These are phyloP conservation scores for Erythrocercus mccallii DNA, from an alignment of 2,113 vertebrate species.

Conservation along the genomic window DNA sequence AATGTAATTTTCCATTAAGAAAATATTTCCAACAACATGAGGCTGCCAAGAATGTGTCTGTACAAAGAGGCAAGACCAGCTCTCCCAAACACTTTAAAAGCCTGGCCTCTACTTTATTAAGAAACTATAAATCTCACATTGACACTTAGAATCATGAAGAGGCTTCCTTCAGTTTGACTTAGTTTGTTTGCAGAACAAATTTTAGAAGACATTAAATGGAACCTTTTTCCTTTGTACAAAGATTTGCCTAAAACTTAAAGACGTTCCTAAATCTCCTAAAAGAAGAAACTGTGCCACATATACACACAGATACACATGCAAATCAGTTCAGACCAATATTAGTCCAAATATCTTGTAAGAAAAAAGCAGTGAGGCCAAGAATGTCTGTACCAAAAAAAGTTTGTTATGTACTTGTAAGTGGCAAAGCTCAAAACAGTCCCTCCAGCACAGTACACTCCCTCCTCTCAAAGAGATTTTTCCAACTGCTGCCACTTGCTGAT, in stretches of 20 bases:
- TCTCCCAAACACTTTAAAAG: neutral
- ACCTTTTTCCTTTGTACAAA: neutral
- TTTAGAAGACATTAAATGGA: neutral
- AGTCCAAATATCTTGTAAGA: neutral
- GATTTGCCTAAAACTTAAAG: neutral
- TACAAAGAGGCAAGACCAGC: neutral
- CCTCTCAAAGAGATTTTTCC: neutral
- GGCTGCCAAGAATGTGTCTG: neutral
- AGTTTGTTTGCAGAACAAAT: neutral
- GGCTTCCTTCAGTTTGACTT: neutral
- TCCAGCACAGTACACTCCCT: neutral
- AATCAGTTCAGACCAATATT: neutral
- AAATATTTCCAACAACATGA: neutral
- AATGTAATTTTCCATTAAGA: neutral
- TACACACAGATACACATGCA: fast-evolving
- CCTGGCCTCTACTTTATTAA: neutral
- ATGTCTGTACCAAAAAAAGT: neutral
- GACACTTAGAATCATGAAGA: neutral
- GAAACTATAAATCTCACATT: neutral
- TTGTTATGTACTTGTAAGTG: neutral
- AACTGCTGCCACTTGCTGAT: neutral
- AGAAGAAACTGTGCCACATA: neutral
- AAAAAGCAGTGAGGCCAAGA: neutral
- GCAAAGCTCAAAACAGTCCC: neutral
- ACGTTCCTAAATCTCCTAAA: neutral